A percentile compares a stretch with the other conserved stretches of the same genome.
These are phyloP conservation scores for Octopus bimaculoides DNA, from an alignment of 1,140 invertebrate species.

Conservation along the genomic window DNA sequence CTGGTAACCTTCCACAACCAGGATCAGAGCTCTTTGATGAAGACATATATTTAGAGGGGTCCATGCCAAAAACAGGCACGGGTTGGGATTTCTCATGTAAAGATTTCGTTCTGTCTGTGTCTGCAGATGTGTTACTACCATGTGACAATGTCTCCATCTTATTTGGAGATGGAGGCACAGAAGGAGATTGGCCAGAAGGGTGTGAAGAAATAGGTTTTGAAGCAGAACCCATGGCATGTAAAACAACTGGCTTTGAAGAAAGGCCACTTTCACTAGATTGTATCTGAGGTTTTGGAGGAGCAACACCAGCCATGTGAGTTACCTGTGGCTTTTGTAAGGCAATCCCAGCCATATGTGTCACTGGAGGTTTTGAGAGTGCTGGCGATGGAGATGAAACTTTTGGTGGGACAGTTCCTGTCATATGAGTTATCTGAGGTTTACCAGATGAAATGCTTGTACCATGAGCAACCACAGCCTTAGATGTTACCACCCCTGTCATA, in stretches of 20 bases:
- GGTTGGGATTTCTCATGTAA: too few species aligned
- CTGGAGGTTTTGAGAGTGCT: not conserved
- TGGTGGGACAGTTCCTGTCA: not conserved
- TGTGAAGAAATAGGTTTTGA: not conserved
- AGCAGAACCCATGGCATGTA: not conserved
- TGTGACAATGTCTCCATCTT: too few species aligned
- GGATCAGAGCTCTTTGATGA: too few species aligned
- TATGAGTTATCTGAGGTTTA: not conserved
- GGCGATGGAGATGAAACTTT: not conserved
- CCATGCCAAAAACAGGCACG: too few species aligned
- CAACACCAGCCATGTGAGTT: not conserved
- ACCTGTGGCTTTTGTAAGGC: not conserved
- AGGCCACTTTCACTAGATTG: not conserved
- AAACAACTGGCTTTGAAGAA: not conserved
- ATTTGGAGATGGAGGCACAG: not conserved
- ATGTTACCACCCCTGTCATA: too few species aligned
- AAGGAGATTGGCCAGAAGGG: not conserved
- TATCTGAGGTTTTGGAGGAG: not conserved
- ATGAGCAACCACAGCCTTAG: not conserved
- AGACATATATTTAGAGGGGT: too few species aligned
- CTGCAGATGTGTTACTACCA: too few species aligned
- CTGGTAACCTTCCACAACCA: too few species aligned
- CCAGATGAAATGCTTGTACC: not conserved
- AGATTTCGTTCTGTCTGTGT: too few species aligned
- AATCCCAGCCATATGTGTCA: not conserved